These are phyloP conservation scores for Hipparchia semele DNA, from an alignment of 2,888 invertebrate genomes.

Conservation along the genomic window DNA sequence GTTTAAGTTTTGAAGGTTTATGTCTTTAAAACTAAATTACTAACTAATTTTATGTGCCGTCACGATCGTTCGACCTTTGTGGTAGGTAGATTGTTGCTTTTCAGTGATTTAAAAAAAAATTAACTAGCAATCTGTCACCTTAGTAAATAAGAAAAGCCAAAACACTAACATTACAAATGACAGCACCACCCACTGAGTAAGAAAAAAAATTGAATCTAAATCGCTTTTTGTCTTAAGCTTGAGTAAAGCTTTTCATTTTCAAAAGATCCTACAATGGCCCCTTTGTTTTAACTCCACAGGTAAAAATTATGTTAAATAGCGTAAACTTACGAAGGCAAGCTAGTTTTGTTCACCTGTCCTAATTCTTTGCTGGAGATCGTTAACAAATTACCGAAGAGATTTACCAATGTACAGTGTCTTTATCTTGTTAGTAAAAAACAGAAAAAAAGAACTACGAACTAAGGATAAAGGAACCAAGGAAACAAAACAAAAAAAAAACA, in stretches of 20 bases:
- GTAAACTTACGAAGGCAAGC: slow-evolving; percentile 48
- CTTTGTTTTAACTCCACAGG: slow-evolving; percentile 69
- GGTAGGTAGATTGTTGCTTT: neutral
- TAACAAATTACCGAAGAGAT: slow-evolving; percentile 37
- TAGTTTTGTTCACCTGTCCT: slow-evolving; percentile 61
- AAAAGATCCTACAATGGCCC: slow-evolving; percentile 50
- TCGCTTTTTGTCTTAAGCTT: slow-evolving; percentile 41
- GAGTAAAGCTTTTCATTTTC: slow-evolving; percentile 23
- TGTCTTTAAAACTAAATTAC: neutral
- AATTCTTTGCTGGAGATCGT: slow-evolving; percentile 43
- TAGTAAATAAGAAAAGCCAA: slow-evolving; percentile 25
- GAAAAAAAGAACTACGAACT: slow-evolving; percentile 53
- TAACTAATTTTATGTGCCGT: slow-evolving; percentile 54
- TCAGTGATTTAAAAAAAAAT: slow-evolving; percentile 1
- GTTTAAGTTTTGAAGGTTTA: too few species aligned
- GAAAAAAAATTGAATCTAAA: slow-evolving; percentile 39
- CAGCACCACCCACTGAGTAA: slow-evolving; percentile 63
- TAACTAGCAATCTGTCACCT: slow-evolving; percentile 31
- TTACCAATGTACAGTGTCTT: slow-evolving; percentile 27
- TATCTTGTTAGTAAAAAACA: slow-evolving; percentile 50
- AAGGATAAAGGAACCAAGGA: slow-evolving; percentile 74
- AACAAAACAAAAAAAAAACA: slow-evolving; percentile 74
- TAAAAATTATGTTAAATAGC: slow-evolving; percentile 44
- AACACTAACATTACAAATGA: slow-evolving; percentile 36
- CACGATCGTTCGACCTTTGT: slow-evolving; percentile 59